Evolutionary conservation across 2,888 invertebrate genomes (phyloP), one percentile per base, ranked within the genome.

Genomic region (Aplocera efformata): DNA sequence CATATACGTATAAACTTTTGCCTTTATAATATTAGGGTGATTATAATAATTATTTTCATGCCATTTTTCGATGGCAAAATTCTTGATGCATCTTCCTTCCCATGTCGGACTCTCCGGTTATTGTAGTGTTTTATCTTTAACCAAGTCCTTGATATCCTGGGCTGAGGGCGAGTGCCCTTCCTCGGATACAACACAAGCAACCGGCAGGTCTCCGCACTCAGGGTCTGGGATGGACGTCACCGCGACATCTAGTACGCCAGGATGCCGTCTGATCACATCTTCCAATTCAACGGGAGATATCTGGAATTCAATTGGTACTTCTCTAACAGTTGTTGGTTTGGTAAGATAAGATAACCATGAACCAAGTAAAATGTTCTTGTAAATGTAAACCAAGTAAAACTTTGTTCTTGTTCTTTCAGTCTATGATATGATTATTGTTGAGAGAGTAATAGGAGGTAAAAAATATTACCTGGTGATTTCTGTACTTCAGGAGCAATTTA

Each of bases 401-500:
- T n/a, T n/a, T n/a, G n/a, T n/a, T n/a, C n/a, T n/a, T n/a, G n/a
- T n/a, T n/a, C n/a, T n/a, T n/a, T n/a, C n/a, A n/a, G n/a, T n/a
- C n/a, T n/a, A n/a, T n/a, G n/a, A n/a, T n/a, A n/a, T n/a, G n/a
- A n/a, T n/a, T n/a, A n/a, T n/a, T n/a, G n/a, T n/a, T n/a, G n/a
- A n/a, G n/a, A n/a, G n/a, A n/a, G n/a, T n/a, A n/a, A n/a, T n/a
- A n/a, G n/a, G n/a, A n/a, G n/a, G n/a, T n/a, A n/a, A n/a, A n/a
- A 13, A 32, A 10, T 7, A 24, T 40, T 29, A 90, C 88, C 61
- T 90, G 90, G 69, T 82, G 71, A 25, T 68, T 79, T 48, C 63
- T 79, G 55, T 82, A 90, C 57, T 90, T 90, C 0, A 90, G 63
- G 53, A 90, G 62, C 42, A 89, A 70, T 48, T 90, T 90, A 4